Evolutionary conservation across 2,113 vertebrate genomes (phyloP).

Genomic region (Crotalus tigris): DNA sequence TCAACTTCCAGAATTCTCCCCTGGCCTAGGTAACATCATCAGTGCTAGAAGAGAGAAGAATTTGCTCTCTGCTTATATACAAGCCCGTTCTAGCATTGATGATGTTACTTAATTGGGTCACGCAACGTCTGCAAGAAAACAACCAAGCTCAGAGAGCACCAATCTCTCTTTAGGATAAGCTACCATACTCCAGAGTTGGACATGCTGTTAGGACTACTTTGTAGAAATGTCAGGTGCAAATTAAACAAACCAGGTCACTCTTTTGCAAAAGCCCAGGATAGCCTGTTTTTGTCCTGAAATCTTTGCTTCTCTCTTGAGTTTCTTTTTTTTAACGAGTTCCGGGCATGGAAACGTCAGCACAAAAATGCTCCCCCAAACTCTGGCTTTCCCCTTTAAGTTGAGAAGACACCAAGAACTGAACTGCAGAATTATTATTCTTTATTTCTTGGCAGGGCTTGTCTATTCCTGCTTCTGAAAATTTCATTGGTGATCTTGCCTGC

Average conservation of each 20-base stretch:
- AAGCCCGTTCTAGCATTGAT: too few species aligned
- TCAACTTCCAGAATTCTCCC: too few species aligned
- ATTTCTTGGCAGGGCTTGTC: neutral
- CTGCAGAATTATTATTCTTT: neutral
- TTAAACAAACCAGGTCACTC: neutral
- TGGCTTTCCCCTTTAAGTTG: neutral
- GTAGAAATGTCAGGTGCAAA: neutral
- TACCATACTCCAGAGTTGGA: neutral
- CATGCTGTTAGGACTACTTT: neutral
- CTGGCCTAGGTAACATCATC: neutral
- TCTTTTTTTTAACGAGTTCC: neutral
- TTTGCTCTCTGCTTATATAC: too few species aligned
- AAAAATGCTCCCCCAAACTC: neutral
- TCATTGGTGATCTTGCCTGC: neutral
- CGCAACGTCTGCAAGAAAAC: too few species aligned
- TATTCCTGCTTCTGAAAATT: neutral
- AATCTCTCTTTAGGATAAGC: neutral
- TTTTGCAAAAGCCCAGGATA: neutral
- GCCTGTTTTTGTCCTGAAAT: conserved; percentile 5
- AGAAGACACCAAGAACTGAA: neutral
- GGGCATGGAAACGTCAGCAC: too few species aligned
- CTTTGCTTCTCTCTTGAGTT: neutral
- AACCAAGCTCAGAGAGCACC: too few species aligned
- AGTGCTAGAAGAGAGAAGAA: neutral
- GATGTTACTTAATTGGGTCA: too few species aligned